Percentiles rank a stretch among this genome's conserved stretches.
phyloP scores from a whole-genome alignment of 2,888 invertebrate species.

The Rosalia funebris region DNA sequence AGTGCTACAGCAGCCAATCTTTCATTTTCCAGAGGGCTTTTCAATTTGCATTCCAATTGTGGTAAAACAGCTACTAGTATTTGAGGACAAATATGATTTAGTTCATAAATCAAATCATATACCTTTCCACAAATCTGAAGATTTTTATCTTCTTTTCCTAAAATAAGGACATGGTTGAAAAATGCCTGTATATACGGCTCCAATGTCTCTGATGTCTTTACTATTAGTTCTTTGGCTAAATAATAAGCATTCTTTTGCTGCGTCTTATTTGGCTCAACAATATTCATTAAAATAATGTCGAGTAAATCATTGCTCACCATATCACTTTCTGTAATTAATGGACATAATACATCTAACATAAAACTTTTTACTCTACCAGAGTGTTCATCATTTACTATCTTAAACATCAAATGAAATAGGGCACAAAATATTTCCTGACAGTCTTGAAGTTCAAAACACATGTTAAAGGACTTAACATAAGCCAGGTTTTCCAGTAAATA shows the following conservation, averaged over 20 bases:
- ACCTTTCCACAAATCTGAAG: constrained; percentile 84
- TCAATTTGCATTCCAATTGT: constrained; percentile 94
- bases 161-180: constrained; percentile 93
- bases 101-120: constrained; percentile 95
- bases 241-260: constrained; percentile 89
- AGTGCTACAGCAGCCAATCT: constrained; percentile 88
- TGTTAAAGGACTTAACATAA: constrained; percentile 98
- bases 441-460: constrained; percentile 98
- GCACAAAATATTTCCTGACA: constrained; percentile 96
- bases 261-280: constrained; percentile 93
- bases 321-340: constrained; percentile 94
- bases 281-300: constrained; percentile 91
- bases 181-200: constrained; percentile 98
- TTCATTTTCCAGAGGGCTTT: constrained; percentile 90
- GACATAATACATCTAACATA: constrained; percentile 95
- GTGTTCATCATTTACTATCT: constrained; percentile 96
- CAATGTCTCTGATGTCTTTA: constrained; percentile 90
- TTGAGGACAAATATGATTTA: constrained; percentile 91
- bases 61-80: constrained; percentile 89
- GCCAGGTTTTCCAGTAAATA: constrained; percentile 96
- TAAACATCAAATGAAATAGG: constrained; percentile 93
- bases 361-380: constrained; percentile 96
- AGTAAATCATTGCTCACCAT: constrained; percentile 93
- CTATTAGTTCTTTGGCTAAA: constrained; percentile 90
- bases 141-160: constrained; percentile 86